Evolutionary conservation across 1,140 invertebrate genomes (phyloP).

Genomic region (Musca vetustissima): DNA sequence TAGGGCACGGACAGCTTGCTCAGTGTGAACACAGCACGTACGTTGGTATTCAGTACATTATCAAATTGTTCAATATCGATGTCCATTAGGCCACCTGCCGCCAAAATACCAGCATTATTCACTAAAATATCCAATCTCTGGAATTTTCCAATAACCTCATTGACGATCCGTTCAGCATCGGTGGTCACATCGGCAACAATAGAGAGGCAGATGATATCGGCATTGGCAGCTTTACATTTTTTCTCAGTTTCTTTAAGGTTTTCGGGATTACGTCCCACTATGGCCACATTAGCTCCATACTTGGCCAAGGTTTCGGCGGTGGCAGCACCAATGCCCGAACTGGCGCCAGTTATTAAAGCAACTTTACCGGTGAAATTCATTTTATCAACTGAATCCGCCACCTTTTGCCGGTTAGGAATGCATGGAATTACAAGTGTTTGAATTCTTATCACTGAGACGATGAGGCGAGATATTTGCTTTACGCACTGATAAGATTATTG

Average conservation of each 20-base stretch:
- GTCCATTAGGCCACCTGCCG: slow-evolving; percentile 68
- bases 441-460: too few species aligned
- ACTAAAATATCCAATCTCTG: slow-evolving; percentile 77
- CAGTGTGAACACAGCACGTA: slow-evolving; percentile 79
- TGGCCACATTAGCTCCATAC: slow-evolving; percentile 68
- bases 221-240: slow-evolving; percentile 48
- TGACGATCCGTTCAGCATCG: slow-evolving; percentile 72
- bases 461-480: too few species aligned
- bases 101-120: slow-evolving; percentile 85
- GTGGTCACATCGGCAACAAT: slow-evolving; percentile 68
- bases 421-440: too few species aligned
- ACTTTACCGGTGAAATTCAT: slow-evolving; percentile 63
- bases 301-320: slow-evolving; percentile 77
- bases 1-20: slow-evolving; percentile 83
- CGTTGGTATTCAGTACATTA: slow-evolving; percentile 79
- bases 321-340: slow-evolving; percentile 84
- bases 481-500: too few species aligned
- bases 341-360: slow-evolving; percentile 76
- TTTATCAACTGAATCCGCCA: not conserved
- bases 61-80: slow-evolving; percentile 80
- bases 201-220: slow-evolving; percentile 23
- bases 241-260: slow-evolving; percentile 63
- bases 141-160: slow-evolving; percentile 70
- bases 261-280: slow-evolving; percentile 74
- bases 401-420: too few species aligned